phyloP scores from a whole-genome alignment of 2,797 vertebrate genomes.

The Naso thynnoides region DNA sequence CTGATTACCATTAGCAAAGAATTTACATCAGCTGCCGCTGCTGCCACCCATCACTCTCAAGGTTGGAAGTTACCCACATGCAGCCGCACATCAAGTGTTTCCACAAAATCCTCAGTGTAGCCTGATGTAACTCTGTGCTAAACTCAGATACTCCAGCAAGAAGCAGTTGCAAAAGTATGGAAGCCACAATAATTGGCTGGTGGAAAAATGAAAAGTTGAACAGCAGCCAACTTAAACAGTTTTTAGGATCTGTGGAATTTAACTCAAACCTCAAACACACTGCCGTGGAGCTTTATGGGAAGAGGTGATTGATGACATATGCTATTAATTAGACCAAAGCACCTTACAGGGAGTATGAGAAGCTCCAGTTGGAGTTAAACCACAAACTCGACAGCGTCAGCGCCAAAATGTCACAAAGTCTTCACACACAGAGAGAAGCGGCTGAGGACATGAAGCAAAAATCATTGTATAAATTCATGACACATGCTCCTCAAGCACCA shows the following conservation, averaged over 20 bases:
- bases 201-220: constrained; percentile 28
- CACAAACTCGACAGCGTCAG: neutral
- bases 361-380: constrained; percentile 3
- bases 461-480: constrained; percentile 28
- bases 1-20: constrained; percentile 32
- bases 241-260: constrained; percentile 24
- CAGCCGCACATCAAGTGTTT: constrained; percentile 28
- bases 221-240: neutral
- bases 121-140: constrained; percentile 24
- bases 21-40: constrained; percentile 18
- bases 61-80: constrained; percentile 13
- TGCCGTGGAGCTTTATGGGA: constrained; percentile 21
- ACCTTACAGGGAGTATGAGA: constrained; percentile 9
- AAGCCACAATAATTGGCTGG: constrained; percentile 29
- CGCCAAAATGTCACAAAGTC: constrained; percentile 31
- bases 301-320: constrained; percentile 37
- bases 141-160: constrained; percentile 15
- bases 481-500: constrained; percentile 20
- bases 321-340: constrained; percentile 17
- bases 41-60: constrained; percentile 30
- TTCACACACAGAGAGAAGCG: neutral
- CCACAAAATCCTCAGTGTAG: constrained; percentile 45
- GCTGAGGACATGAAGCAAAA: neutral
- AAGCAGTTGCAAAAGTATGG: constrained; percentile 36
- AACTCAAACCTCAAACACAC: constrained; percentile 38